Conservation (phyloP, 2,113 vertebrate species). For the Phodopus roborovskii region DNA sequence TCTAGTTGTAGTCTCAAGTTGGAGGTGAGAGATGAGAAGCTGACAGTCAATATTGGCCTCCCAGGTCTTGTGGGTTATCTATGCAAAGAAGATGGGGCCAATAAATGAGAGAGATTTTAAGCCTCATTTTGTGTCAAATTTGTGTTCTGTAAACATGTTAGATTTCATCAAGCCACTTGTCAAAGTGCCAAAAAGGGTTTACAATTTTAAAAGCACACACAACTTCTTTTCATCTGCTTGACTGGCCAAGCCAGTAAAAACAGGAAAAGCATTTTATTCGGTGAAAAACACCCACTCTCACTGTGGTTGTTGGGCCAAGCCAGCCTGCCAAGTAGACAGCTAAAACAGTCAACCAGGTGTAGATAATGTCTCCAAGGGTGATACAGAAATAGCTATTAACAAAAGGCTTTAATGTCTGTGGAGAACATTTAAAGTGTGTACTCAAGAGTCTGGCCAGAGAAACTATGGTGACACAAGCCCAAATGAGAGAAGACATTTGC, state of each 20-base stretch:
- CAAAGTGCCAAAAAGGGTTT: conserved; percentile 62
- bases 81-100: not conserved
- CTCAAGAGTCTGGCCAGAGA: not conserved
- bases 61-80: not conserved
- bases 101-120: not conserved
- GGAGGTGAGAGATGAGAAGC: not conserved
- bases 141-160: conserved; percentile 56
- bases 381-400: not conserved
- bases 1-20: not conserved
- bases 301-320: conserved; percentile 27
- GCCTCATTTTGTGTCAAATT: not conserved
- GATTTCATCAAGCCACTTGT: conserved; percentile 60
- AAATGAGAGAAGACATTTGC: not conserved
- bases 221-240: conserved; percentile 75
- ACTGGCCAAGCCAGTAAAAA: conserved; percentile 75
- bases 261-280: conserved; percentile 67
- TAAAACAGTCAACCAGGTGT: conserved; percentile 70
- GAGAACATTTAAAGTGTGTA: not conserved
- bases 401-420: conserved; percentile 45
- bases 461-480: not conserved
- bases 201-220: conserved; percentile 58
- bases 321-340: conserved; percentile 44
- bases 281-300: conserved; percentile 54
- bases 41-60: not conserved
- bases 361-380: conserved; percentile 14